A percentile compares a stretch with the other conserved stretches of the same genome.
Evolutionary conservation across 2,797 vertebrate genomes (phyloP).

Genomic region (Kryptopterus vitreolus): DNA sequence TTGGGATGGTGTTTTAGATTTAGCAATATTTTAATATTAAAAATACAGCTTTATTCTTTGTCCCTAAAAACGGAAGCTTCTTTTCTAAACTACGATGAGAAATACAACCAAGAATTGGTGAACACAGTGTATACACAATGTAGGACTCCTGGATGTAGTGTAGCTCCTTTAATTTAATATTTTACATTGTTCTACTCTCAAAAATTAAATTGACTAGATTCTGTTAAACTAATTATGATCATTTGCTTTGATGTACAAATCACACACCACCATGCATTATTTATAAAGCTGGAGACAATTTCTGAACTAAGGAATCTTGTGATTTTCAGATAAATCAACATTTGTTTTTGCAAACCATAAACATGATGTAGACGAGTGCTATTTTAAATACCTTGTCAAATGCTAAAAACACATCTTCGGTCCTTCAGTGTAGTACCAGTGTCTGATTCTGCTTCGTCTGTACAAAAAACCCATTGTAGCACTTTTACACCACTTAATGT

Average conservation of each 20-base stretch:
- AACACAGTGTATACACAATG: neutral
- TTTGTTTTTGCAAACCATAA: neutral
- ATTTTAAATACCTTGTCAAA: neutral
- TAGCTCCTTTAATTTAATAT: neutral
- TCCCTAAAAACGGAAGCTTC: neutral
- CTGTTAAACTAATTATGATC: neutral
- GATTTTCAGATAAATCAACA: neutral
- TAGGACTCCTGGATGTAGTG: neutral
- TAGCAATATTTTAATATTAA: neutral
- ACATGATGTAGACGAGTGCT: neutral
- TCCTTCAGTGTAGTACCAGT: neutral
- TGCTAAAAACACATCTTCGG: neutral
- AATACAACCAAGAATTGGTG: neutral
- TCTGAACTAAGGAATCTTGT: neutral
- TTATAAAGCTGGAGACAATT: neutral
- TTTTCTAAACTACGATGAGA: neutral
- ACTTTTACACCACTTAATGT: neutral
- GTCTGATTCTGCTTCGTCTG: neutral
- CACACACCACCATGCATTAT: neutral
- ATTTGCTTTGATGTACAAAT: neutral
- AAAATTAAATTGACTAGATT: neutral
- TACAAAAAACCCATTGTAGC: neutral
- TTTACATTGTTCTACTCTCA: too few relatives aligned
- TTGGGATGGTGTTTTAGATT: neutral
- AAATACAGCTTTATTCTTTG: neutral